phyloP scores from a whole-genome alignment of 2,888 invertebrate species.

The Scelioninae gen. 2 region DNA sequence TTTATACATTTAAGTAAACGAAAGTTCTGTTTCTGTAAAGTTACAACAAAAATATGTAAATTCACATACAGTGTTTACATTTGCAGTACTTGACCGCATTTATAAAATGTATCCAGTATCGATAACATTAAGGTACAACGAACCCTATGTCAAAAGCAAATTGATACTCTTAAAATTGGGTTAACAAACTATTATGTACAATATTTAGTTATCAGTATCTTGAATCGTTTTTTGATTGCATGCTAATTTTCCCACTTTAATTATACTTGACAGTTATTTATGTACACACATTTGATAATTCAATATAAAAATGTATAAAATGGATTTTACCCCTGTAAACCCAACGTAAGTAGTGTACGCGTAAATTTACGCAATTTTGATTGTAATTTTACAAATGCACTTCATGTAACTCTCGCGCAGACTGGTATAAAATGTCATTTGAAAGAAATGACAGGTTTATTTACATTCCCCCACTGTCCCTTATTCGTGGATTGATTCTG shows the following conservation, averaged over 20 bases:
- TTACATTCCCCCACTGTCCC: slow-evolving; percentile 53
- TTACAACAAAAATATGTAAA: slow-evolving; percentile 1
- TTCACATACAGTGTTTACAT: background rate
- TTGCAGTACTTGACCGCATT: no score
- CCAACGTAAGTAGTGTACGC: background rate
- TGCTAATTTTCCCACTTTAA: no score
- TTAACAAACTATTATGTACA: no score
- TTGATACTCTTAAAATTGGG: no score
- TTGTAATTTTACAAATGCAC: background rate
- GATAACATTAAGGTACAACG: no score
- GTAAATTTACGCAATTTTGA: background rate
- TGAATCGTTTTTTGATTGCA: no score
- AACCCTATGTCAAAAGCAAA: no score
- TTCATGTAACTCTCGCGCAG: background rate
- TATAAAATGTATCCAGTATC: no score
- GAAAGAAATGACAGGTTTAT: slow-evolving; percentile 26
- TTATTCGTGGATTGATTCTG: slow-evolving; percentile 49
- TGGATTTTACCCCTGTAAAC: background rate
- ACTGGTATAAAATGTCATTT: slow-evolving; percentile 20
- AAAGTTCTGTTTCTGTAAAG: background rate
- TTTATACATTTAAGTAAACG: background rate
- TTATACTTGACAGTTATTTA: no score
- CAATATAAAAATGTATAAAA: background rate
- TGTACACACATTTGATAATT: background rate
- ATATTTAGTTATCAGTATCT: no score